Conservation (phyloP, 2,113 vertebrate species). For the Trochalopteron elliotii region DNA sequence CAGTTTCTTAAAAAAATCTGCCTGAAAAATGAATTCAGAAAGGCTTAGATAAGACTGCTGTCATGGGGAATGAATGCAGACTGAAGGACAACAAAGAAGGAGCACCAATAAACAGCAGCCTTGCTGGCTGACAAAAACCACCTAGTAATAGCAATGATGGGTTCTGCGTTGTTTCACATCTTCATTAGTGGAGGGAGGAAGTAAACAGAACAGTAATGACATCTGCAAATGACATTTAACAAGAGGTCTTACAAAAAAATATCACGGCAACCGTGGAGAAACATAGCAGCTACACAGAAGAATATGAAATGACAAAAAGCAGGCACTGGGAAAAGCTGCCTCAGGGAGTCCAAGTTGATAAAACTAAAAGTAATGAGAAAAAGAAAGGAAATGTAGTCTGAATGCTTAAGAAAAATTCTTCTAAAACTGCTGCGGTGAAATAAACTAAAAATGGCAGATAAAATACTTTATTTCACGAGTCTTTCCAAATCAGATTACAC, state of each 20-base stretch:
- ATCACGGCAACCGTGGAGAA: not conserved
- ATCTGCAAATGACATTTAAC: conserved; percentile 25
- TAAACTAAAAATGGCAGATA: not conserved
- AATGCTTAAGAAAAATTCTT: not conserved
- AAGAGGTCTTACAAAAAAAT: not conserved
- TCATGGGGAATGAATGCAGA: not conserved
- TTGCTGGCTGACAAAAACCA: not conserved
- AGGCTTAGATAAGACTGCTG: not conserved
- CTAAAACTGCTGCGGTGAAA: not conserved
- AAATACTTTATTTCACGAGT: not conserved
- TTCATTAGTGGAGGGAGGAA: conserved; percentile 19
- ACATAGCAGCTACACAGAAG: not conserved
- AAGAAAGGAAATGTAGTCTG: not conserved
- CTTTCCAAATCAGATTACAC: not conserved
- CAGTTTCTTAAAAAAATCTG: not conserved
- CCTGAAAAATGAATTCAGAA: conserved; percentile 9
- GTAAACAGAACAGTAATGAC: conserved; percentile 27
- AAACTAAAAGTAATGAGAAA: not conserved
- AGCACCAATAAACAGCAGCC: not conserved
- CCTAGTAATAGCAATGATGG: not conserved
- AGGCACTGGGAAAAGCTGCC: not conserved
- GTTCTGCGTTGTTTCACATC: not conserved
- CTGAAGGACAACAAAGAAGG: not conserved
- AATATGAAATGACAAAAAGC: not conserved
- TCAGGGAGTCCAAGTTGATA: not conserved